Evolutionary conservation across 1,140 invertebrate genomes (phyloP).

Genomic region (Episyrphus balteatus): DNA sequence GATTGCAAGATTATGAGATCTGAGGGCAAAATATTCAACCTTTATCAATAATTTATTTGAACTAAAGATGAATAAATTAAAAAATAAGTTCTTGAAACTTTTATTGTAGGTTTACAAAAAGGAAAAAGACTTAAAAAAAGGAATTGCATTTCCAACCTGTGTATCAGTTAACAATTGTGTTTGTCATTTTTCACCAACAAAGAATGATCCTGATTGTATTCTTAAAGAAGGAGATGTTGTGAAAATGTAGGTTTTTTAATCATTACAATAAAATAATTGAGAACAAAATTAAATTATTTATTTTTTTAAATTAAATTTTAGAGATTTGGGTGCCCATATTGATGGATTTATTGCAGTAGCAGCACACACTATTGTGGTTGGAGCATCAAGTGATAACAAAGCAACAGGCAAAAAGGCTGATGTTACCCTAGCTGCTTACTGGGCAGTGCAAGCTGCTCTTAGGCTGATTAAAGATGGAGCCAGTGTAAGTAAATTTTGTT

Average conservation of each 20-base stretch:
- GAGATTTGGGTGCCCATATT: conserved; percentile 94
- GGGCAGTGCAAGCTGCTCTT: conserved; percentile 87
- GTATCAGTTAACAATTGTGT: conserved; percentile 98
- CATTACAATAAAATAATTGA: background rate
- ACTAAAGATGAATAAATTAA: no score
- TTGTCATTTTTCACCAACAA: conserved; percentile 94
- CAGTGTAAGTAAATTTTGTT: conserved; percentile 49
- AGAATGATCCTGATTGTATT: conserved; percentile 78
- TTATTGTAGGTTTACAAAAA: conserved; percentile 69
- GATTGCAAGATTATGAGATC: conserved; percentile 36
- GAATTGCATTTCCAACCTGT: conserved; percentile 98
- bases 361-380: conserved; percentile 90
- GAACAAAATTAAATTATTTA: background rate
- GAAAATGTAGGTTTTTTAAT: conserved; percentile 76
- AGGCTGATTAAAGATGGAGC: conserved; percentile 84
- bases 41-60: no score
- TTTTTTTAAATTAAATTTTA: conserved; percentile 29
- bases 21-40: conserved; percentile 21
- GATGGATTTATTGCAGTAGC: conserved; percentile 98
- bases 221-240: conserved; percentile 91
- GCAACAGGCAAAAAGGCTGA: conserved; percentile 84
- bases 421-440: conserved; percentile 88
- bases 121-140: conserved; percentile 96
- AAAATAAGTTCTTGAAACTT: no score
- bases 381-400: conserved; percentile 57